These are phyloP conservation scores for Matsumyia berberina DNA, from an alignment of 2,888 invertebrate species.

Conservation along the genomic window DNA sequence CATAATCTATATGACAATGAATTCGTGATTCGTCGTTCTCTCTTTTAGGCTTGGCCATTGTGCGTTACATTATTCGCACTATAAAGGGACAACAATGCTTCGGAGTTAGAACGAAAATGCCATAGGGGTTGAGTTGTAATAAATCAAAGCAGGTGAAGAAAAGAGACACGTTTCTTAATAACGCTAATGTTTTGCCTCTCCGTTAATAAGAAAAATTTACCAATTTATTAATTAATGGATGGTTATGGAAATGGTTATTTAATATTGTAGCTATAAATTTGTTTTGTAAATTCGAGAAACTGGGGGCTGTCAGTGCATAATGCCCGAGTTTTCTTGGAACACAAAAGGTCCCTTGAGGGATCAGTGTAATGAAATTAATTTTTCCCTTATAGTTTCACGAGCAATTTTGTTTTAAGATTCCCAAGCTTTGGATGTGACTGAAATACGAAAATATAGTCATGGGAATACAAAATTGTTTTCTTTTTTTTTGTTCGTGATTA, in stretches of 20 bases:
- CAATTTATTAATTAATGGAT: constrained; percentile 55
- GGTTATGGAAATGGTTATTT: constrained; percentile 16
- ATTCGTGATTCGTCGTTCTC: constrained; percentile 25
- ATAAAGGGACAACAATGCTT: background rate
- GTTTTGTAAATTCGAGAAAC: background rate
- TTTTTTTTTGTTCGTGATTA: too few relatives aligned
- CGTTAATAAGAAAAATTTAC: constrained; percentile 12
- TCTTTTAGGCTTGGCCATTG: constrained; percentile 2
- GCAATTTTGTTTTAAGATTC: too few relatives aligned
- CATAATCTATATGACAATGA: constrained; percentile 31
- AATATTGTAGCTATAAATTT: constrained; percentile 12
- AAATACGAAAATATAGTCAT: too few relatives aligned
- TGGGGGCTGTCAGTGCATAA: too few relatives aligned
- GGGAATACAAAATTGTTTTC: too few relatives aligned
- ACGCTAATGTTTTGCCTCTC: constrained; percentile 28
- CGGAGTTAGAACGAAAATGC: constrained; percentile 18
- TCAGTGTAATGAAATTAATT: too few relatives aligned
- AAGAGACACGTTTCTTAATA: constrained; percentile 40
- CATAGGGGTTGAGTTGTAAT: constrained; percentile 42
- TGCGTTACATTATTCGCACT: background rate
- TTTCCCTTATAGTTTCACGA: too few relatives aligned
- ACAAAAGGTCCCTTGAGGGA: too few relatives aligned
- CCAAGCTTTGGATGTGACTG: too few relatives aligned
- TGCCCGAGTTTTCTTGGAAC: too few relatives aligned
- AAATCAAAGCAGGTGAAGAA: constrained; percentile 59